Conservation (phyloP, 2,888 invertebrate species). For the Xestia xanthographa region DNA sequence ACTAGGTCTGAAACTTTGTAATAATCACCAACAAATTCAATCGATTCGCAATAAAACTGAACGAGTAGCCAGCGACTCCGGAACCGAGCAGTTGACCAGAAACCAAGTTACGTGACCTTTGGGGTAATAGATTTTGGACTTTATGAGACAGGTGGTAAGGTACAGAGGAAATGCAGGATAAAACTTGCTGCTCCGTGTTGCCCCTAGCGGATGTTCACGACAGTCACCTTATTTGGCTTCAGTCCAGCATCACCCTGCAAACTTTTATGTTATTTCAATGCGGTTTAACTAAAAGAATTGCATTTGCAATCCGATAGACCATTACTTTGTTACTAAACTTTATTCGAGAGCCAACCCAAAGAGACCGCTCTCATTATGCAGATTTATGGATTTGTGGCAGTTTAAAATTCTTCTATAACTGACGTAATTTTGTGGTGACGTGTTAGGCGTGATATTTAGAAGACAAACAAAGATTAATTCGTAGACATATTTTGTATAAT, state of each 20-base stretch:
- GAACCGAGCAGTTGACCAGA: constrained; percentile 80
- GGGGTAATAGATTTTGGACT: constrained; percentile 70
- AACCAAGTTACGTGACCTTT: constrained; percentile 65
- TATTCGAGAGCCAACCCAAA: constrained; percentile 43
- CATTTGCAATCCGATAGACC: constrained; percentile 74
- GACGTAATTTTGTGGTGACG: constrained; percentile 28
- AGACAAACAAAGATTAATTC: constrained; percentile 24
- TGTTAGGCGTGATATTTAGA: neutral
- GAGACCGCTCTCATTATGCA: constrained; percentile 34
- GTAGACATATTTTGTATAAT: constrained; percentile 27
- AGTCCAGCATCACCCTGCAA: constrained; percentile 84
- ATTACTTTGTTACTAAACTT: constrained; percentile 66
- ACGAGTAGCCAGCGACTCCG: constrained; percentile 81
- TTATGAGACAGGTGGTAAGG: constrained; percentile 68
- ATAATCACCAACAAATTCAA: constrained; percentile 84
- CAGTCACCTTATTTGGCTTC: constrained; percentile 89
- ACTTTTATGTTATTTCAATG: constrained; percentile 89
- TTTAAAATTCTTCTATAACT: constrained; percentile 17
- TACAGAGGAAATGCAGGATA: constrained; percentile 64
- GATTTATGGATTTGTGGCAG: constrained; percentile 32
- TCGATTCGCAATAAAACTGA: constrained; percentile 83
- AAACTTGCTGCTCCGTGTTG: constrained; percentile 74
- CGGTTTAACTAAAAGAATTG: constrained; percentile 83
- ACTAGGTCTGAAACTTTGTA: constrained; percentile 72
- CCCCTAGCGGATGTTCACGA: constrained; percentile 85